Conservation (phyloP, 2,113 vertebrate genomes). For the human region DNA sequence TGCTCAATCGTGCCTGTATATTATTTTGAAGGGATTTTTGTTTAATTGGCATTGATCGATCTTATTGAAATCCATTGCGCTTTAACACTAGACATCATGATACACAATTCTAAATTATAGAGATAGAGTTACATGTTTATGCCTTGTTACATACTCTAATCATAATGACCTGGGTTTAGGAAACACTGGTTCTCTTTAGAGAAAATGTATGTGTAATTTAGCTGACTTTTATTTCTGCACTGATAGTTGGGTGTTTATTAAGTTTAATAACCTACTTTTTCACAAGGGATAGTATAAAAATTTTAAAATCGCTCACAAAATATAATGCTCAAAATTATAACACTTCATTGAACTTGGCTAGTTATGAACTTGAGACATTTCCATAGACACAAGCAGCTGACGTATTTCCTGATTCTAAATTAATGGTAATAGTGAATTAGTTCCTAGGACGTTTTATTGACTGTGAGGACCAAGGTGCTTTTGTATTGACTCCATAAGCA, state of each 20-base stretch:
- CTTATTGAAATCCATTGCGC: neutral
- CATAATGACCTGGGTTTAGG: neutral
- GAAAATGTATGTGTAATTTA: neutral
- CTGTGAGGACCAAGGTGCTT: neutral
- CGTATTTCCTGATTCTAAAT: neutral
- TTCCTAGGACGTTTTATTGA: neutral
- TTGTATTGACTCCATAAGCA: neutral
- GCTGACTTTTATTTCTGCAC: neutral
- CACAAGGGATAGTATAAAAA: neutral
- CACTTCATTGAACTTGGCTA: neutral
- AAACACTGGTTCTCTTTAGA: neutral
- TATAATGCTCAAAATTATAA: neutral
- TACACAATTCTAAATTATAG: neutral
- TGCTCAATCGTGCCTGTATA: neutral
- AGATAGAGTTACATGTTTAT: neutral
- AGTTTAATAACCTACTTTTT: neutral
- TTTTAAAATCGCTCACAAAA: slow-evolving; percentile 16
- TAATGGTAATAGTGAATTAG: neutral
- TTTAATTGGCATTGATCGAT: neutral
- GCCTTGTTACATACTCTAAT: neutral
- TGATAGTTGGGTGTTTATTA: neutral
- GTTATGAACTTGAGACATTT: neutral
- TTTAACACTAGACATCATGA: neutral
- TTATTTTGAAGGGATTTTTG: neutral
- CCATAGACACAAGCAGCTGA: neutral